These are phyloP conservation scores for Riparia riparia DNA, from an alignment of 2,113 vertebrate species.

Conservation along the genomic window DNA sequence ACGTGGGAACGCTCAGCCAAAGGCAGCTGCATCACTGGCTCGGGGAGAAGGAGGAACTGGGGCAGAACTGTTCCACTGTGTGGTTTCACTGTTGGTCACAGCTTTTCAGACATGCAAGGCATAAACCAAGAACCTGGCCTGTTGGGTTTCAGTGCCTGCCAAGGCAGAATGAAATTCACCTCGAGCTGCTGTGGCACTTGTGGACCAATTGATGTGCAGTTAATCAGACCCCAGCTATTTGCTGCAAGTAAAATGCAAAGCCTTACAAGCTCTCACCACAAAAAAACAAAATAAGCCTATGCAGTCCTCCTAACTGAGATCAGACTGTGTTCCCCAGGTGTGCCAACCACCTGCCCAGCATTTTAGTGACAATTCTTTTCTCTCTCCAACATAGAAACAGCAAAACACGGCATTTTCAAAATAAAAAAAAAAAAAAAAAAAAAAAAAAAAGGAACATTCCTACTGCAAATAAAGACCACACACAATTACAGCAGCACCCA, in stretches of 20 bases:
- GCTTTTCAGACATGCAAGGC: background rate
- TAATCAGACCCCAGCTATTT: background rate
- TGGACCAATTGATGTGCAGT: background rate
- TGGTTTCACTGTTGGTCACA: background rate
- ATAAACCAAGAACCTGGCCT: background rate
- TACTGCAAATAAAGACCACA: background rate
- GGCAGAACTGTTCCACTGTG: conserved; percentile 41
- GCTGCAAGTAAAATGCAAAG: background rate
- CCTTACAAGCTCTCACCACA: background rate
- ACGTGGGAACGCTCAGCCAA: background rate
- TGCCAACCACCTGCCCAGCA: background rate
- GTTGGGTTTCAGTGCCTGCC: background rate
- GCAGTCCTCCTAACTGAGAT: background rate
- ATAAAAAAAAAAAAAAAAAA: background rate
- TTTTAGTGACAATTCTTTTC: background rate
- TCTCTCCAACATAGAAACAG: background rate
- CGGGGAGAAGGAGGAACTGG: background rate
- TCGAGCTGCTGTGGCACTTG: background rate
- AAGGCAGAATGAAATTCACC: background rate
- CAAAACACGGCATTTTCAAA: background rate
- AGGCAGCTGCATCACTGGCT: background rate
- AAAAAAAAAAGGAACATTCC: background rate
- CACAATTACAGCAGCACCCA: background rate
- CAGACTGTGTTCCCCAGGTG: background rate
- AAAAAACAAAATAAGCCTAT: background rate